Evolutionary conservation across 2,113 vertebrate genomes (phyloP), one percentile per base, ranked within the genome.

Genomic region (Menura novaehollandiae): DNA sequence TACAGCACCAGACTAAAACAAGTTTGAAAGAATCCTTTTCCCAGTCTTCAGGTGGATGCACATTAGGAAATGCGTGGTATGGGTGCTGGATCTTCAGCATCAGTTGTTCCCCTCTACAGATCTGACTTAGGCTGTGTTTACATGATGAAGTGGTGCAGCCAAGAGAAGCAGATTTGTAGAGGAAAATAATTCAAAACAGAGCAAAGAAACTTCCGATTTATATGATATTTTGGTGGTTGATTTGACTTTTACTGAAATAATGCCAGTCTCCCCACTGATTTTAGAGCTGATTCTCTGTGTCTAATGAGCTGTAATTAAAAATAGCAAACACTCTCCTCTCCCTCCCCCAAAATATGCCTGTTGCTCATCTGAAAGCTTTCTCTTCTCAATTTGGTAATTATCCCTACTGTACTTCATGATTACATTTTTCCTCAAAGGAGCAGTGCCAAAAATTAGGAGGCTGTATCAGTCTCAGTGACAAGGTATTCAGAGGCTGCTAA

Each of bases 271-370:
- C 76, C 80, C 18, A 87, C 64, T 89, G 84, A 87, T 84, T 80
- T 89, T 84, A 87, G 68, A 74, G 43, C 37, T 81, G 84, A 63
- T 84, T 89, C 74, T 88, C 55, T 66, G 43, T 62, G 64, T 74
- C 80, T 94, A 95, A 86, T 81, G 73, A 92, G 72, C 77, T 84
- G 64, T 89, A 94, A 91, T 91, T 91, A 93, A 78, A 93, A 91
- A 74, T 53, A 94, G 74, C 78, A 63, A 88, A 75, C 60, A 77
- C 44, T 46, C 11, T 78, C 43, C 59, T 72, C 73, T 84, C 41
- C 37, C 52, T 81, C 52, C 73, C 59, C 60, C 15, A 55, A 89
- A 93, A 67, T 53, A 78, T 55, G 56, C 73, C 73, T 81, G 81
- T 94, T 93, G 60, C 81, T 89, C 13, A 1, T 94, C 78, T 91